Evolutionary conservation across 2,888 invertebrate species (phyloP).

Genomic region (Nebria brevicollis): DNA sequence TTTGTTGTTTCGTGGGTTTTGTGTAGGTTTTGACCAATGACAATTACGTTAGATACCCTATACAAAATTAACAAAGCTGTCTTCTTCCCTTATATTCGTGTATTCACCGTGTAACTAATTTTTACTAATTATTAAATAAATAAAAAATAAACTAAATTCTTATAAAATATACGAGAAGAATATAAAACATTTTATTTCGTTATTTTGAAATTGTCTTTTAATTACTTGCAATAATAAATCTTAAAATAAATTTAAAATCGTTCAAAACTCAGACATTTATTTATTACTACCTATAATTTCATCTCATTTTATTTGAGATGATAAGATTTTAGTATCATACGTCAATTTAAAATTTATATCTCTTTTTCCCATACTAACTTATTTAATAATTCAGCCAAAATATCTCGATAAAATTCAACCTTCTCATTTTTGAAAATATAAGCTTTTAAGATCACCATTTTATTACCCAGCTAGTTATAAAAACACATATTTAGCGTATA

Average conservation of each 20-base stretch:
- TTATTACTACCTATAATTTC: too few species aligned
- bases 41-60: neutral
- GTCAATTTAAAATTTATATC: neutral
- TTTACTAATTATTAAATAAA: neutral
- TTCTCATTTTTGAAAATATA: neutral
- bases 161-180: too few species aligned
- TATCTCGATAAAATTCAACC: neutral
- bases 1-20: neutral
- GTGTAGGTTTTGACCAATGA: neutral
- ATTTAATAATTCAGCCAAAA: neutral
- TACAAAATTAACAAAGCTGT: neutral
- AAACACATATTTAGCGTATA: neutral
- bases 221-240: too few species aligned
- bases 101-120: too few species aligned
- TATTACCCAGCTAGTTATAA: neutral
- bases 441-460: neutral
- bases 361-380: neutral
- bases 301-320: too few species aligned
- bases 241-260: too few species aligned
- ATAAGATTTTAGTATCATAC: too few species aligned
- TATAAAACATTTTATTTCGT: too few species aligned
- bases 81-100: neutral
- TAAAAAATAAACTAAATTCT: too few species aligned
- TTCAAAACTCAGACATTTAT: too few species aligned
- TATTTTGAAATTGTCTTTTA: too few species aligned